phyloP scores from a whole-genome alignment of 1,140 invertebrate species.

The Latrodectus geometricus region DNA sequence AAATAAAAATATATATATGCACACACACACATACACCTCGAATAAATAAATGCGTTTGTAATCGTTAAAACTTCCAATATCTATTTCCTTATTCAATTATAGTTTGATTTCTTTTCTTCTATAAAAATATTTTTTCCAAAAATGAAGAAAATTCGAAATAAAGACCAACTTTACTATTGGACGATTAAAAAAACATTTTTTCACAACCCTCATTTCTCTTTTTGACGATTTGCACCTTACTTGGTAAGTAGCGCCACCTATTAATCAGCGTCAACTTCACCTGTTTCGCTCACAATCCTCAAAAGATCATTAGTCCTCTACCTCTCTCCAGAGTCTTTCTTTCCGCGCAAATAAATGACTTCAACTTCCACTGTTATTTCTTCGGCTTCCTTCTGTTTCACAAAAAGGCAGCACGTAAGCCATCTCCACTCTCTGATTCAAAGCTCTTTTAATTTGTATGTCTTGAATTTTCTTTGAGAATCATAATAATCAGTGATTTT shows the following conservation, averaged over 20 bases:
- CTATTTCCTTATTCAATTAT: too few species aligned
- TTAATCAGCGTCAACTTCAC: constrained; percentile 60
- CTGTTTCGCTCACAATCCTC: constrained; percentile 56
- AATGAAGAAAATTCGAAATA: neutral
- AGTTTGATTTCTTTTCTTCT: too few species aligned
- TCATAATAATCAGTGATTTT: constrained; percentile 48
- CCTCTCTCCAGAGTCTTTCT: constrained; percentile 43
- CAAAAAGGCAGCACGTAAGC: constrained; percentile 2
- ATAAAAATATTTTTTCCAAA: neutral
- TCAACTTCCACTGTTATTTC: constrained; percentile 45
- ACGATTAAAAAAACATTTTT: constrained; percentile 54
- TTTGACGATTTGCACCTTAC: constrained; percentile 45
- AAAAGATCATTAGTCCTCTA: constrained; percentile 53
- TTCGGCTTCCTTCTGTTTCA: neutral
- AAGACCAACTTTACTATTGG: neutral
- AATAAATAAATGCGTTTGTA: too few species aligned
- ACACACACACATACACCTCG: too few species aligned
- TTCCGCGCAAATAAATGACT: constrained; percentile 51
- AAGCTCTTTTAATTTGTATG: constrained; percentile 45
- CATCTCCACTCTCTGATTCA: constrained; percentile 1
- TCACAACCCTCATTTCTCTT: constrained; percentile 13
- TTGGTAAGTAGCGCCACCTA: constrained; percentile 53
- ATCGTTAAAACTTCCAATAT: too few species aligned
- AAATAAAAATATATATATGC: too few species aligned
- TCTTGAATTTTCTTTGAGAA: constrained; percentile 13